phyloP scores from a whole-genome alignment of 2,797 vertebrate genomes.

The Rachycentron canadum region DNA sequence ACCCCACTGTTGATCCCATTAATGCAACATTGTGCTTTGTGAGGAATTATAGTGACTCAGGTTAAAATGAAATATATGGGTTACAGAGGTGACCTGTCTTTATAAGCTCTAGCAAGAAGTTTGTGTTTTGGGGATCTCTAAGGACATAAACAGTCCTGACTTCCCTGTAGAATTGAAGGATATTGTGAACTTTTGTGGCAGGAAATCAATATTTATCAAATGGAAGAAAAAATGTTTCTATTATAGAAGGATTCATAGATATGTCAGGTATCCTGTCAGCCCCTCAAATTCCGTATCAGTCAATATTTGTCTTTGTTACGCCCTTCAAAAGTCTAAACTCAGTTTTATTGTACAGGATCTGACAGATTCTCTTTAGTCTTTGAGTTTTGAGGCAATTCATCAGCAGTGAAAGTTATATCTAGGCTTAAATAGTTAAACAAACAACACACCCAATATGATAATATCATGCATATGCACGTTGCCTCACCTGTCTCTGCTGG shows the following conservation, averaged over 20 bases:
- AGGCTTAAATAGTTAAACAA: not conserved
- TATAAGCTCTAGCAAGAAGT: slow-evolving; percentile 6
- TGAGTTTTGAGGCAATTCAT: slow-evolving; percentile 15
- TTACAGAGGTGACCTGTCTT: slow-evolving; percentile 5
- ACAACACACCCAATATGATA: not conserved
- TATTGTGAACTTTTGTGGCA: not conserved
- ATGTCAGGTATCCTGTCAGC: not conserved
- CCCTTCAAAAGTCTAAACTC: not conserved
- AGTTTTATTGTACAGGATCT: not conserved
- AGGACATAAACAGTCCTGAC: not conserved
- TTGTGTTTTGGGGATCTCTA: not conserved
- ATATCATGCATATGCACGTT: not conserved
- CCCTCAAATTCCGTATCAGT: not conserved
- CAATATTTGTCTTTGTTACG: not conserved
- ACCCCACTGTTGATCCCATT: slow-evolving; percentile 10
- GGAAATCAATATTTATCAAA: slow-evolving; percentile 9
- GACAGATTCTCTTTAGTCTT: not conserved
- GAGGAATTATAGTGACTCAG: slow-evolving; percentile 5
- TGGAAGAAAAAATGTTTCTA: not conserved
- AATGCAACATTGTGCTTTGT: not conserved
- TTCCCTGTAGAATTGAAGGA: not conserved
- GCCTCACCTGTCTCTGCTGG: slow-evolving; percentile 86
- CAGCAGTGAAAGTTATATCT: not conserved
- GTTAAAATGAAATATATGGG: not conserved
- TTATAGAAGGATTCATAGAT: not conserved